These are phyloP conservation scores for Paedocypris micromegethes DNA, from an alignment of 2,797 vertebrate genomes.

Conservation along the genomic window DNA sequence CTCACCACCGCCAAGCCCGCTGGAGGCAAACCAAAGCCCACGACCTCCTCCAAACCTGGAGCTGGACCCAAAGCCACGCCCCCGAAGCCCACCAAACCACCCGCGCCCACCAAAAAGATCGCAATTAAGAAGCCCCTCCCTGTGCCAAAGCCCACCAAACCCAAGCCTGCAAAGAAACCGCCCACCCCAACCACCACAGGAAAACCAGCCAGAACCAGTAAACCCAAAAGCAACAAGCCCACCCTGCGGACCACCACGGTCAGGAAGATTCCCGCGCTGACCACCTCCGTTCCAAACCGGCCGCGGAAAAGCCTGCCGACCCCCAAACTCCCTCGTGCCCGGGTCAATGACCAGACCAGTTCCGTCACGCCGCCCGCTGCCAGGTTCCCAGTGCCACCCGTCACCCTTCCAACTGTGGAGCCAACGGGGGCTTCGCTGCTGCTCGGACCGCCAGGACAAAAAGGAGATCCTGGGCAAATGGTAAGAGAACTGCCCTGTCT, in stretches of 20 bases:
- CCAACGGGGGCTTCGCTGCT: conserved; percentile 76
- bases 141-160: conserved; percentile 32
- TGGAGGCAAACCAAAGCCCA: conserved; percentile 11
- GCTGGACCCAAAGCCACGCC: background rate
- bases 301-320: conserved; percentile 44
- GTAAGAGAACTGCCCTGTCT: conserved; percentile 66
- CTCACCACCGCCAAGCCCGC: conserved; percentile 15
- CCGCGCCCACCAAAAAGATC: conserved; percentile 15
- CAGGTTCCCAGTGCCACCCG: conserved; percentile 56
- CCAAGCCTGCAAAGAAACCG: conserved; percentile 51
- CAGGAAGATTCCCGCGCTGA: conserved; percentile 55
- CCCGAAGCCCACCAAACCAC: conserved; percentile 29
- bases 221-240: conserved; percentile 27
- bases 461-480: conserved; percentile 81
- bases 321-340: conserved; percentile 46
- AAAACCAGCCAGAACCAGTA: conserved; percentile 7
- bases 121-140: conserved; percentile 10
- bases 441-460: conserved; percentile 75
- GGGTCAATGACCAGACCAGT: conserved; percentile 45
- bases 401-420: conserved; percentile 69
- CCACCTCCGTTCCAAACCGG: conserved; percentile 51
- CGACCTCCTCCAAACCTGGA: conserved; percentile 18
- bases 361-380: conserved; percentile 49
- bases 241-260: conserved; percentile 33
- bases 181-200: background rate